These are phyloP conservation scores for Epiblema foenella DNA, from an alignment of 2,888 invertebrate genomes.

Conservation along the genomic window DNA sequence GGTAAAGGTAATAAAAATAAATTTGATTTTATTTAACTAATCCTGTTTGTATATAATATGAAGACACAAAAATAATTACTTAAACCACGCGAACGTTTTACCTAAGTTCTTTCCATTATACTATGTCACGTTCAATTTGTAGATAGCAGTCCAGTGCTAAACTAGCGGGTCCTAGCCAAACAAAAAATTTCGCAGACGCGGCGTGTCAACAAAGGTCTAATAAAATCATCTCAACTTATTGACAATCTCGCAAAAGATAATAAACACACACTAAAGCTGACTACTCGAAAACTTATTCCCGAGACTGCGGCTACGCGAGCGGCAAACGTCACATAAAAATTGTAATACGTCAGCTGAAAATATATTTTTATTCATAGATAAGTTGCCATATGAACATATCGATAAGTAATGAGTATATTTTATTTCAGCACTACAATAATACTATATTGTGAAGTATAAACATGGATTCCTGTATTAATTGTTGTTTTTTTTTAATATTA, in stretches of 20 bases:
- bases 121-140: slow-evolving; percentile 10
- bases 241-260: slow-evolving; percentile 16
- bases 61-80: neutral
- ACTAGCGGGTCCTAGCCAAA: slow-evolving; percentile 31
- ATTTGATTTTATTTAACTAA: no score
- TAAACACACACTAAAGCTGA: slow-evolving; percentile 1
- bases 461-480: neutral
- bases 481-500: neutral
- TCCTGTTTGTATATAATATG: neutral
- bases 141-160: slow-evolving; percentile 8
- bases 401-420: no score
- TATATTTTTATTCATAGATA: neutral
- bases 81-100: neutral
- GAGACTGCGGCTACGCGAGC: neutral
- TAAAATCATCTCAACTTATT: slow-evolving; percentile 28
- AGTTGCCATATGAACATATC: neutral
- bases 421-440: neutral
- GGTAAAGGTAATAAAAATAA: no score
- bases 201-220: slow-evolving; percentile 30
- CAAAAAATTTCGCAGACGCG: slow-evolving; percentile 20
- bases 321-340: slow-evolving; percentile 2
- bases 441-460: neutral
- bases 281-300: slow-evolving; percentile 16
- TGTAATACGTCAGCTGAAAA: neutral
- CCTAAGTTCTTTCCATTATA: neutral